Conservation (phyloP, 30 jellyfish, hydroid and myxozoan genomes). For the Cassiopea xamachana region DNA sequence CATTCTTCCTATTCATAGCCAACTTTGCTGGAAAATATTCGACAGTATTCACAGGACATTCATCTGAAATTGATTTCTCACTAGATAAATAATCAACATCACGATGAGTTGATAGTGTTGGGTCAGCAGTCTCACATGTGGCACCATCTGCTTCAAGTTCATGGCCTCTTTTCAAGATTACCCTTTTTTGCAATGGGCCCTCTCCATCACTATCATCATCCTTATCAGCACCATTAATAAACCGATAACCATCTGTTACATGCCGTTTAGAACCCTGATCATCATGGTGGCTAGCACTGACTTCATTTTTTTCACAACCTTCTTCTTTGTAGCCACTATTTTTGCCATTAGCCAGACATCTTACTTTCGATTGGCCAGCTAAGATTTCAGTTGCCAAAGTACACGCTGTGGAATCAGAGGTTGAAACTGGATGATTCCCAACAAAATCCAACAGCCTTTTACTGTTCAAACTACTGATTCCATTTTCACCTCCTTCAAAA, state of each 20-base stretch:
- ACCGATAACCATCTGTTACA: neutral
- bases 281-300: neutral
- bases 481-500: neutral
- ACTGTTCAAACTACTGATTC: too few species aligned
- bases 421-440: neutral
- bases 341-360: neutral
- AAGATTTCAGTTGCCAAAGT: too few species aligned
- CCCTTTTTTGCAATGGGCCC: neutral
- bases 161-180: slow-evolving; percentile 14
- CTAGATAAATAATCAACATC: neutral
- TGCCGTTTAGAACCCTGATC: neutral
- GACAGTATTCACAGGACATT: too few species aligned
- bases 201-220: slow-evolving; percentile 46
- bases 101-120: neutral
- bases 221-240: neutral
- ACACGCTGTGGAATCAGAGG: neutral
- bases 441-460: too few species aligned
- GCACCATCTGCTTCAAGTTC: slow-evolving; percentile 53
- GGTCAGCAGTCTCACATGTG: neutral
- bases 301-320: neutral
- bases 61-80: neutral
- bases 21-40: too few species aligned
- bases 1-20: too few species aligned
- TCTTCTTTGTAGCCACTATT: neutral
- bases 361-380: neutral